Percentiles rank a stretch among this genome's conserved stretches.
phyloP scores from a whole-genome alignment of 2,888 invertebrate genomes.

The Lydus trimaculatus region DNA sequence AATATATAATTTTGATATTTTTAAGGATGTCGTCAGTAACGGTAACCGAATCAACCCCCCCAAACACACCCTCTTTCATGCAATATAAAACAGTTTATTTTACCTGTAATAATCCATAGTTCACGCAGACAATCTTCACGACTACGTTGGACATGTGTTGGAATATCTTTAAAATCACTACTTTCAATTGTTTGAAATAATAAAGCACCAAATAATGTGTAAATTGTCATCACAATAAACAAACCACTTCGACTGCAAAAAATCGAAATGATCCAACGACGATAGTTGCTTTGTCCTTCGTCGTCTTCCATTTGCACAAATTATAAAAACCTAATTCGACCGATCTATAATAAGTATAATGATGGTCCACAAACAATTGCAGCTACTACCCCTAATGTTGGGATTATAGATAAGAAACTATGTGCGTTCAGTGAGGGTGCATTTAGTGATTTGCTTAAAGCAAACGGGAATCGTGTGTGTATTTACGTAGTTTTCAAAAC shows the following conservation, averaged over 20 bases:
- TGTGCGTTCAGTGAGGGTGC: too few relatives aligned
- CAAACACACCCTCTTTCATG: too few relatives aligned
- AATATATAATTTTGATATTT: too few relatives aligned
- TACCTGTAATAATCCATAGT: slow-evolving; percentile 83
- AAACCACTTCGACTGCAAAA: slow-evolving; percentile 56
- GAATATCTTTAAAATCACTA: slow-evolving; percentile 46
- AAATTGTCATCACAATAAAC: slow-evolving; percentile 55
- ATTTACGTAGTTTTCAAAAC: too few relatives aligned
- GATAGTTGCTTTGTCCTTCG: slow-evolving; percentile 12
- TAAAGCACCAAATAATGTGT: slow-evolving; percentile 57
- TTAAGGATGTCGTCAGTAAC: too few relatives aligned
- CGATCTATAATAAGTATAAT: too few relatives aligned
- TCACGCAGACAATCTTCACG: slow-evolving; percentile 69
- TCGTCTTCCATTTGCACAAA: slow-evolving; percentile 53
- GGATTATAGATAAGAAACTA: too few relatives aligned
- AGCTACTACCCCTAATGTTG: too few relatives aligned
- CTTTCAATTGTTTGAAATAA: slow-evolving; percentile 56
- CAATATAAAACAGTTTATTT: slow-evolving; percentile 49
- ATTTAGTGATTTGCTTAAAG: too few relatives aligned
- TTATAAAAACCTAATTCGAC: background rate
- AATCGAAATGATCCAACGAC: slow-evolving; percentile 52
- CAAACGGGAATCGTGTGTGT: too few relatives aligned
- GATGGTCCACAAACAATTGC: too few relatives aligned
- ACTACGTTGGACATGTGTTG: slow-evolving; percentile 53
- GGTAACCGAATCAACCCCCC: too few relatives aligned